phyloP scores from a whole-genome alignment of 2,113 vertebrate genomes.

The Chaenogobius annularis region DNA sequence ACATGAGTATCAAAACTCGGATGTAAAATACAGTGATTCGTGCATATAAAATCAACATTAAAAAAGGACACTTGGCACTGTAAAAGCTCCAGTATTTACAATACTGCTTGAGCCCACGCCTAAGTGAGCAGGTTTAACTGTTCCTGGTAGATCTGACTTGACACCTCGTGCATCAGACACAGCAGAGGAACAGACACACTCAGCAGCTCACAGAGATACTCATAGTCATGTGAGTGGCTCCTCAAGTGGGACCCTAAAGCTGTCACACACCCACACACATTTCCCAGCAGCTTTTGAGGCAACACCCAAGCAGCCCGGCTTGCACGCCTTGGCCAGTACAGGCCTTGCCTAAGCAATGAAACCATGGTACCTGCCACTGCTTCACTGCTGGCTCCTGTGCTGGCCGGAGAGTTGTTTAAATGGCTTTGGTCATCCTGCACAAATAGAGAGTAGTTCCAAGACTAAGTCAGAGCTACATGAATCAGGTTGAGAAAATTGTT shows the following conservation, averaged over 20 bases:
- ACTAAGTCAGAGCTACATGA: neutral
- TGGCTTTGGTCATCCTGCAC: slow-evolving; percentile 48
- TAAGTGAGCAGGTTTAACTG: slow-evolving; percentile 31
- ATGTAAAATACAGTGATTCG: neutral
- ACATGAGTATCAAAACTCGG: neutral
- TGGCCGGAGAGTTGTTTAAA: slow-evolving; percentile 61
- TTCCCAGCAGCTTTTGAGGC: slow-evolving; percentile 81
- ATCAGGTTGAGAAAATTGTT: neutral
- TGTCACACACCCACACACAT: slow-evolving; percentile 74
- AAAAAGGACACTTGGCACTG: slow-evolving; percentile 15
- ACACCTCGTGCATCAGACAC: slow-evolving; percentile 84
- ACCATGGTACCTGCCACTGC: slow-evolving; percentile 90
- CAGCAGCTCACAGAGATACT: slow-evolving; percentile 89
- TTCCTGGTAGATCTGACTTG: slow-evolving; percentile 85
- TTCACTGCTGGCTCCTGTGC: slow-evolving; percentile 61
- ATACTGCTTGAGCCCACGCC: neutral
- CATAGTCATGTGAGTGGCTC: slow-evolving; percentile 86
- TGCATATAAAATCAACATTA: slow-evolving; percentile 8
- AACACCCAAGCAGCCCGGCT: slow-evolving; percentile 80
- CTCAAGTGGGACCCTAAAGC: slow-evolving; percentile 81
- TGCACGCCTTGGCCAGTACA: slow-evolving; percentile 83
- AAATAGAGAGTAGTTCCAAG: neutral
- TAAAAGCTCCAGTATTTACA: neutral
- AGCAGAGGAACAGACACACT: slow-evolving; percentile 89
- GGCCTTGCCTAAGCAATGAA: slow-evolving; percentile 84